Evolutionary conservation across 2,797 vertebrate species (phyloP), one percentile per base, ranked within the genome.

Genomic region (Lepilemur ruficaudatus): DNA sequence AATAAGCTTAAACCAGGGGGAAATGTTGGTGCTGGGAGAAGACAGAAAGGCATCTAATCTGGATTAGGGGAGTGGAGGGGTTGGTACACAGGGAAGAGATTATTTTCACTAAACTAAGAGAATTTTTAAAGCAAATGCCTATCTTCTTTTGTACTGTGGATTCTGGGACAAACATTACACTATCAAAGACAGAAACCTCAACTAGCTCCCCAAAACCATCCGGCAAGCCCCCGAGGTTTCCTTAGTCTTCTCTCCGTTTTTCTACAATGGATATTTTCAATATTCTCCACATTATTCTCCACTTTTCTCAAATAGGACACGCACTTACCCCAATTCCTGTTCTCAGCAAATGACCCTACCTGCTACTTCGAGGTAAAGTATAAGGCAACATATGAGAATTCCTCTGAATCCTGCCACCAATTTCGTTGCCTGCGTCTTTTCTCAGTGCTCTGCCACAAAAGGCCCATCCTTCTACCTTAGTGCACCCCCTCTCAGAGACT

Each of bases 31-130:
- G 30, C 9, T 22, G 23, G 8, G 48, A n/a, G 38, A 35, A 70
- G 57, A 48, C 0, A 14, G 15, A n/a, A 38, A 35, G 41, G 18
- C 5, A 55, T 25, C 12, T 17, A 14, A n/a, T 25, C 23, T 0
- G 7, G 81, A n/a, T 4, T 52, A 41, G 38, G 3, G 12, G 17
- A 23, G 9, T 22, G 25, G 25, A 11, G 32, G 35, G 15, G 32
- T 4, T 73, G 61, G 20, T n/a, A 10, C 46, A 41, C 46, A 30
- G 22, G 18, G 28, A 86, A 87, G 18, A 69, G 1, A 8, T 14
- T 50, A 6, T 73, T 88, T 73, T 83, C 63, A 28, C 15, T 28
- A 4, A 88, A 87, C 14, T 55, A 55, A 32, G 61, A 70, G 28
- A 91, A 5, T 14, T 70, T 65, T 57, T 35, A 72, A 84, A 82